Evolutionary conservation across 2,113 vertebrate genomes (phyloP), one percentile per base, ranked within the genome.

Genomic region (Chaetodon trifascialis): DNA sequence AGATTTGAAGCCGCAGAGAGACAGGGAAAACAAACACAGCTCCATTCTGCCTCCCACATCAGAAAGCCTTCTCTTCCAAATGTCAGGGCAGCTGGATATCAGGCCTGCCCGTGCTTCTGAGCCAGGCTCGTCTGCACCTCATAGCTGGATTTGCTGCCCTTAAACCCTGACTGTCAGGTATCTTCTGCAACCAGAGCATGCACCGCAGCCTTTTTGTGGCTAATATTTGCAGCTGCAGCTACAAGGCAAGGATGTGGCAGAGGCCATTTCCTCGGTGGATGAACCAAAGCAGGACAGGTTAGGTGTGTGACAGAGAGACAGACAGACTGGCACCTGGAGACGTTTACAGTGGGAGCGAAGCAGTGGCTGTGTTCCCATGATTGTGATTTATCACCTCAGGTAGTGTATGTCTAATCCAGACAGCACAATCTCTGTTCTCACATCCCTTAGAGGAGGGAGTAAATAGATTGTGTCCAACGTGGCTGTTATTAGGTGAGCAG

Each of bases 11-110:
- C 17, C 52, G 42, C 34, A 30, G 19, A 21, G 38, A 62, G 75
- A 79, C 19, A 54, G 47, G 7, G 64, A 67, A 82, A 78, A 65
- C 63, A 72, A 77, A 81, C 76, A 65, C 68, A 63, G 71, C 76
- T 72, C 46, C 67, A 59, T 65, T 76, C 84, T 51, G 15, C 70
- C 69, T 83, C 74, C 86, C 76, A 88, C 80, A 86, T 90, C 80
- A 91, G 87, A 89, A 83, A 68, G 14, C 63, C 67, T 58, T 72
- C 77, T 75, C 38, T 58, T 89, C 67, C 73, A 91, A 92, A 91
- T 89, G 89, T 91, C 87, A 89, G 80, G 46, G 59, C 86, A 73
- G 80, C 76, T 82, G 78, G 83, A 85, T 76, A 84, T 86, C 78
- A 84, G 73, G 64, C 76, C 75, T 42, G 82, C 52, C n/a, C 2